phyloP scores from a whole-genome alignment of 2,113 vertebrate genomes.

The Passer domesticus region DNA sequence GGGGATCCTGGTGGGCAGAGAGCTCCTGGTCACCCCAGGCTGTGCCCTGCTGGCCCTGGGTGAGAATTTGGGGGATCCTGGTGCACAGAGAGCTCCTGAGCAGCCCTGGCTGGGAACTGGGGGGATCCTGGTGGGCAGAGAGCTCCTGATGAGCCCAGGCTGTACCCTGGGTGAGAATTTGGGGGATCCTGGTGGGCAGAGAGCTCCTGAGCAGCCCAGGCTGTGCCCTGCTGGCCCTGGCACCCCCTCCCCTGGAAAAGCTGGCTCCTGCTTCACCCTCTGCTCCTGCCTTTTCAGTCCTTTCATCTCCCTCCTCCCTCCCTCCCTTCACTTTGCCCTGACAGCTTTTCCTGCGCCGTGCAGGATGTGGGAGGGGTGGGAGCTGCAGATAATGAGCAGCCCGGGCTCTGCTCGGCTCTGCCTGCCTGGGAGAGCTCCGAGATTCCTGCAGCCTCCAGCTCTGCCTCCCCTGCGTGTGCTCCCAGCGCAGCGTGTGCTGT shows the following conservation, averaged over 20 bases:
- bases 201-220: background rate
- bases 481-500: conserved; percentile 1
- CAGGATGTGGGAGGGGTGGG: conserved; percentile 49
- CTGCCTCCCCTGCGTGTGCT: background rate
- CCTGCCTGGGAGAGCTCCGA: conserved; percentile 13
- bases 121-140: background rate
- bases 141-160: background rate
- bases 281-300: background rate
- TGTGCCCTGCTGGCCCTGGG: too few relatives aligned
- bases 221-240: background rate
- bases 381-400: conserved; percentile 36
- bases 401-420: background rate
- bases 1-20: too few relatives aligned
- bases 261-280: background rate
- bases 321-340: background rate
- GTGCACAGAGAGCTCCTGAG: too few relatives aligned
- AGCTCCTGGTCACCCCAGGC: too few relatives aligned
- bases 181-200: background rate
- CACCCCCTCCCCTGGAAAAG: background rate
- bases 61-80: too few relatives aligned
- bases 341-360: background rate
- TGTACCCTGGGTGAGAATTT: too few relatives aligned
- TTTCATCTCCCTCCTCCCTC: background rate
- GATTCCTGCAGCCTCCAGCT: conserved; percentile 5
- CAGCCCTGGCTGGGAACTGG: too few relatives aligned